These are phyloP conservation scores for Synergus gifuensis DNA, from an alignment of 2,888 invertebrate genomes.

Conservation along the genomic window DNA sequence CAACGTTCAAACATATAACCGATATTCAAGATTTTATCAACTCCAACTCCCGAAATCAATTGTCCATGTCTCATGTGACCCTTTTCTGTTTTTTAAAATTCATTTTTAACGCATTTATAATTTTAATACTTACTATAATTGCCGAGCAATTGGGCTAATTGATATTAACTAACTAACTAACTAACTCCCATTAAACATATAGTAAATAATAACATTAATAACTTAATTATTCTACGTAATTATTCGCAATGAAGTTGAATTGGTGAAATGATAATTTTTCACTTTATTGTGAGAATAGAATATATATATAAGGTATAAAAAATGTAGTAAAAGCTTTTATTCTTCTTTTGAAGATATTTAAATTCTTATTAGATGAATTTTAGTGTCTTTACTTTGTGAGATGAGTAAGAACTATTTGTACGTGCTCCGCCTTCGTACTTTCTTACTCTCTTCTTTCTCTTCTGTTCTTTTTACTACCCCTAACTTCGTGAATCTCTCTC, in stretches of 20 bases:
- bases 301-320: not conserved
- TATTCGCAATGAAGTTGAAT: not conserved
- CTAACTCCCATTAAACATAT: not conserved
- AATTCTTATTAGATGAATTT: slow-evolving; percentile 20
- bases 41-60: not conserved
- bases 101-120: too few species aligned
- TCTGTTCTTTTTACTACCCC: slow-evolving; percentile 6
- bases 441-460: slow-evolving; percentile 41
- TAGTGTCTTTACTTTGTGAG: slow-evolving; percentile 35
- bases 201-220: not conserved
- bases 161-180: too few species aligned
- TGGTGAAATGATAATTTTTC: not conserved
- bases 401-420: slow-evolving; percentile 15
- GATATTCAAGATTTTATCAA: not conserved
- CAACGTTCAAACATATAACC: not conserved
- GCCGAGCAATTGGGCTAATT: too few species aligned
- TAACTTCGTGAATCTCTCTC: slow-evolving; percentile 33
- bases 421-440: slow-evolving; percentile 23
- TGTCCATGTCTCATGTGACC: not conserved
- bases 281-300: not conserved
- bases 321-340: not conserved
- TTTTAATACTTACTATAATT: too few species aligned
- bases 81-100: too few species aligned
- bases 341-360: slow-evolving; percentile 17
- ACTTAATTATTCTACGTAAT: not conserved